Base-by-base conservation (phyloP, 2,113 vertebrate species). In the Lanius ludovicianus region DNA sequence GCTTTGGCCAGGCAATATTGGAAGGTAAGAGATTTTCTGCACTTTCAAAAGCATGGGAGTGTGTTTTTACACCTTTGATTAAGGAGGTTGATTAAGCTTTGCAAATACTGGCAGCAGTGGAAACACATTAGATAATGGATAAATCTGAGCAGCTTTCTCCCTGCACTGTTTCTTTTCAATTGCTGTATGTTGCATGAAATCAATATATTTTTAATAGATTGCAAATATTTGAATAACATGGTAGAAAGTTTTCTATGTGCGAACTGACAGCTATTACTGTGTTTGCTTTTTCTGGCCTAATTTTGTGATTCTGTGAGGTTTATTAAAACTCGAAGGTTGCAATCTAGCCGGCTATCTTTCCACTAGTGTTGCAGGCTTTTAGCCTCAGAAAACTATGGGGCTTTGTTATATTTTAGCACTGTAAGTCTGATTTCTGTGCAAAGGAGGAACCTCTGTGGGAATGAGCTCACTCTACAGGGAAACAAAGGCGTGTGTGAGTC, bases 21-120 rank as follows among this genome's bases (percentile, higher is more conserved):
- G 96, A 84, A 98, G 98, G 98, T 98, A 98, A 96, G 98, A 95
- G 12, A 16, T 91, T 92, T 91, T 92, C 39, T 91, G 25, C 42
- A 3, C 35, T 90, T 93, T 78, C 28, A 21, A 55, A 76, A 75
- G 33, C 53, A 2, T 1, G 19, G 33, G 11, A 84, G 27, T 46
- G n/a, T 33, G 53, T 49, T 41, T 14, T 55, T 80, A 4, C 6
- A 68, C 62, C 87, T 71, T 63, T 52, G 37, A 49, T 28, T 62
- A 13, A 39, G 35, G 3, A 46, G 42, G 24, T 41, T 63, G 18
- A 71, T 49, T 49, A 49, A 49, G 55, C 33, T 69, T 35, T 50
- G 63, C 53, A 63, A 69, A 8, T 1, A 2, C 31, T 39, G 31
- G 74, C 50, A 63, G 60, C 42, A 7, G 1, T 31, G 69, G 28